Evolutionary conservation across 1,140 invertebrate genomes (phyloP).

Genomic region (Himalopsyche phryganea): DNA sequence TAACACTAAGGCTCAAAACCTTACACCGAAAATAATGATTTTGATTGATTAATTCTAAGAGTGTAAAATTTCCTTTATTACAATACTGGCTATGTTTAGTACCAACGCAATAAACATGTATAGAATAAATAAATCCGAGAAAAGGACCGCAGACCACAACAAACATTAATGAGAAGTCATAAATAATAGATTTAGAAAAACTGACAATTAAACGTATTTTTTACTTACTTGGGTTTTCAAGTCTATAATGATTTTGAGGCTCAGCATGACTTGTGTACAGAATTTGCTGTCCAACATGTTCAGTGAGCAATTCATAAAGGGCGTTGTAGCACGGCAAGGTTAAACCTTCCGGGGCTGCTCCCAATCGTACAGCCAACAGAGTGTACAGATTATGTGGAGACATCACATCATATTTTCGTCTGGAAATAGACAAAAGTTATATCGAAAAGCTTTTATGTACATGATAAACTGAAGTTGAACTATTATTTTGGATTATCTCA

Average conservation of each 20-base stretch:
- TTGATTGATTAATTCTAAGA: no score
- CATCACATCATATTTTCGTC: constrained; percentile 98
- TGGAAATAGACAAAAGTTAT: constrained; percentile 48
- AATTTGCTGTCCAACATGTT: constrained; percentile 93
- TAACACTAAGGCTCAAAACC: no score
- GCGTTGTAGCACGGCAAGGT: constrained; percentile 96
- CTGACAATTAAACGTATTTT: not conserved
- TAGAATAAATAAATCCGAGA: no score
- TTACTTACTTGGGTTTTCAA: constrained; percentile 94
- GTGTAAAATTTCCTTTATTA: no score
- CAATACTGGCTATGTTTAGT: no score
- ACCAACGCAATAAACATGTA: no score
- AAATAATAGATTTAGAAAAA: not conserved
- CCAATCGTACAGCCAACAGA: constrained; percentile 85
- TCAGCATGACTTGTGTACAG: constrained; percentile 87
- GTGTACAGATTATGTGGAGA: constrained; percentile 97
- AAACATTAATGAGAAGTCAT: no score
- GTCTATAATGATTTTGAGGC: constrained; percentile 88
- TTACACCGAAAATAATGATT: no score
- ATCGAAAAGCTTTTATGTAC: no score
- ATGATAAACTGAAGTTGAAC: no score
- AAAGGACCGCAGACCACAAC: no score
- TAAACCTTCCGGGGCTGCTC: constrained; percentile 85
- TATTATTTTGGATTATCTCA: no score
- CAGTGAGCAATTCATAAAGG: constrained; percentile 98